These are phyloP conservation scores for Hemibagrus wyckioides DNA, from an alignment of 2,113 vertebrate species.

Conservation along the genomic window DNA sequence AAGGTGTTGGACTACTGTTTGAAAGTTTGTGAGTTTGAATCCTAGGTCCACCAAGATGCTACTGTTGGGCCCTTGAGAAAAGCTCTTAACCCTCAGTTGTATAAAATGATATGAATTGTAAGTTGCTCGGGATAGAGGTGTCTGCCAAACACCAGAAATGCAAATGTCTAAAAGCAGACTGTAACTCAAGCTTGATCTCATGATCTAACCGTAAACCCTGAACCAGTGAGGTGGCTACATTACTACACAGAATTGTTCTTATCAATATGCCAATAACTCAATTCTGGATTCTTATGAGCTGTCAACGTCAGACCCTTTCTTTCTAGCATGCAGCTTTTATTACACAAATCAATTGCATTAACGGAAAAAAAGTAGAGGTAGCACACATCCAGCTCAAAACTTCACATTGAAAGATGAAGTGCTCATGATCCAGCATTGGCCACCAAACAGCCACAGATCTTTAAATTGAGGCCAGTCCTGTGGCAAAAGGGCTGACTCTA, in stretches of 20 bases:
- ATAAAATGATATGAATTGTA: no score
- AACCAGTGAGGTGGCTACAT: not conserved
- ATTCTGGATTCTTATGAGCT: not conserved
- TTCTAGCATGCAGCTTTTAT: not conserved
- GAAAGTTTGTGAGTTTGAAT: no score
- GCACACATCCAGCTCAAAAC: not conserved
- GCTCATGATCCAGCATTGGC: slow-evolving; percentile 33
- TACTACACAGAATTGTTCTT: not conserved
- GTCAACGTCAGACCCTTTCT: not conserved
- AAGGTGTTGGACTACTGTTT: no score
- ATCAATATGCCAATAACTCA: not conserved
- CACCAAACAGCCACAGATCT: slow-evolving; percentile 54
- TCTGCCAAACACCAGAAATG: no score
- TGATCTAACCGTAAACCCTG: not conserved
- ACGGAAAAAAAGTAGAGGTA: not conserved
- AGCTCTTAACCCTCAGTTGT: no score
- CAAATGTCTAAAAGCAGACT: not conserved
- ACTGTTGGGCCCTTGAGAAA: no score
- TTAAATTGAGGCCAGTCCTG: slow-evolving; percentile 66
- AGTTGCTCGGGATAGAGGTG: no score
- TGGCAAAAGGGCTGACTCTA: slow-evolving; percentile 58
- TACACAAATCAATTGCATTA: not conserved
- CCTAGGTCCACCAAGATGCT: no score
- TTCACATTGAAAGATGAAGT: not conserved
- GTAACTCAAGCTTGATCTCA: not conserved